Evolutionary conservation across 2,113 vertebrate genomes (phyloP).

Genomic region (Lipophrys pholis): DNA sequence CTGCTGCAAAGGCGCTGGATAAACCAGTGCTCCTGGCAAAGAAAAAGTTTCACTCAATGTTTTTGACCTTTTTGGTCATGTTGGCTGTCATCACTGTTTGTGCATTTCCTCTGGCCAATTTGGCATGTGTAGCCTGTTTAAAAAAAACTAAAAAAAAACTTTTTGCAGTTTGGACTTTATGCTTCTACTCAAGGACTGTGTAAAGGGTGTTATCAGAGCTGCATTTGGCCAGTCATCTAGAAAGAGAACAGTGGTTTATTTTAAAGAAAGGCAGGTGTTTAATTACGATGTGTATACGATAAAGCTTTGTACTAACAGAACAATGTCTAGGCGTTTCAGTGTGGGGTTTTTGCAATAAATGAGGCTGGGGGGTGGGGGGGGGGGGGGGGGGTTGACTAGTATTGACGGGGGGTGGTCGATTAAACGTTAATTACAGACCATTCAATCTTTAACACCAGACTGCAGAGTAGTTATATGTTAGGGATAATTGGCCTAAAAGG

Average conservation of each 20-base stretch:
- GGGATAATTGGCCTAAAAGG: conserved; percentile 44
- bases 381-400: not conserved
- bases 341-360: conserved; percentile 31
- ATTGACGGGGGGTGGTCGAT: conserved; percentile 37
- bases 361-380: not conserved
- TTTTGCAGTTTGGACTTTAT: not conserved
- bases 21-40: not conserved
- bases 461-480: conserved; percentile 17
- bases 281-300: not conserved
- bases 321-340: not conserved
- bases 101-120: not conserved
- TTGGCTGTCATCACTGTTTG: not conserved
- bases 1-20: not conserved
- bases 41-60: not conserved
- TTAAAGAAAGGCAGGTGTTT: not conserved
- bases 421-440: conserved; percentile 37
- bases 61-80: not conserved
- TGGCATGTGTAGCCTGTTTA: not conserved
- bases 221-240: not conserved
- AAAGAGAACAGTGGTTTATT: not conserved
- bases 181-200: not conserved
- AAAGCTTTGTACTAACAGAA: not conserved
- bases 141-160: not conserved
- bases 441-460: conserved; percentile 16
- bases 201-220: not conserved